Conservation (phyloP, 1,140 invertebrate species). For the Teleopsis dalmanni region DNA sequence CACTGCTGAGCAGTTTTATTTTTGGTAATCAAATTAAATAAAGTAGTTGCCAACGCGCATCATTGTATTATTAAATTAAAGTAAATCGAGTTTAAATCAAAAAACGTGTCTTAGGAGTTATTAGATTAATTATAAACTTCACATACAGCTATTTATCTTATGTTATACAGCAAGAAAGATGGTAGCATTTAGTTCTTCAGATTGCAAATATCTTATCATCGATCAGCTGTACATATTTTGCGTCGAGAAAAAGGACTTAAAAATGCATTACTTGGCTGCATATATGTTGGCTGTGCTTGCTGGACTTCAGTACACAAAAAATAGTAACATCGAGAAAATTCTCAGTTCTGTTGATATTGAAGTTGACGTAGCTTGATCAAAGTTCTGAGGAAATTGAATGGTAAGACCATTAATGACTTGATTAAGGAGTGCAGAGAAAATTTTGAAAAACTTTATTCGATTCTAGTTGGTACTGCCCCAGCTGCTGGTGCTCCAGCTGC, state of each 20-base stretch:
- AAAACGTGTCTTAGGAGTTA: no score
- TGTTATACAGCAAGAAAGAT: no score
- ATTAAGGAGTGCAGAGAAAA: conserved; percentile 73
- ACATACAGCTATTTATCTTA: no score
- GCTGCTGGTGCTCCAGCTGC: conserved; percentile 51
- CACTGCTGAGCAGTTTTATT: no score
- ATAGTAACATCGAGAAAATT: conserved; percentile 87
- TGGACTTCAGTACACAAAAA: conserved; percentile 70
- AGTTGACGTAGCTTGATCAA: conserved; percentile 73
- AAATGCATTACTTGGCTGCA: conserved; percentile 99
- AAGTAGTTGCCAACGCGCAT: no score
- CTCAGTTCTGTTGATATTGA: conserved; percentile 93
- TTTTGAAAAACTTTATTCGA: conserved; percentile 72
- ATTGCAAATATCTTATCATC: no score
- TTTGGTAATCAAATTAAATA: no score
- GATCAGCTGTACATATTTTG: conserved; percentile 50
- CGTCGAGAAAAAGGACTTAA: conserved; percentile 51
- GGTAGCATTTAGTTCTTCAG: no score
- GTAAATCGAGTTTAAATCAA: no score
- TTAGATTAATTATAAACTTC: no score
- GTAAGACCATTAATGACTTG: conserved; percentile 83
- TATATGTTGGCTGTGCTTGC: conserved; percentile 89
- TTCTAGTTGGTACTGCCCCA: conserved; percentile 66
- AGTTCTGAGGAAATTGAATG: conserved; percentile 78
- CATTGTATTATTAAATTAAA: no score